Evolutionary conservation across 1,140 invertebrate genomes (phyloP), one percentile per base, ranked within the genome.

Genomic region (Episyrphus balteatus): DNA sequence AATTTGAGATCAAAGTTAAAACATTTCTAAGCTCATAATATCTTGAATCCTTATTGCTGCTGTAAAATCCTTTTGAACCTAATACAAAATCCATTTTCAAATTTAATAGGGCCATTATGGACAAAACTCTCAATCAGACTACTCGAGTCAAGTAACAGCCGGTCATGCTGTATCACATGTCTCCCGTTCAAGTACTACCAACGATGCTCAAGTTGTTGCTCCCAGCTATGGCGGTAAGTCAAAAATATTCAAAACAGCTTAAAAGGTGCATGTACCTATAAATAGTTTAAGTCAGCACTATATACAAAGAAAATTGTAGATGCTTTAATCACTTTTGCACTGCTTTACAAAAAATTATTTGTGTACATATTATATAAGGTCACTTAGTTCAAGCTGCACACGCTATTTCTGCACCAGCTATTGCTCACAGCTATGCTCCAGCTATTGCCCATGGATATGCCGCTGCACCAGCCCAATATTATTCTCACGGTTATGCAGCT

Each of bases 161-260:
- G 69, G 74, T 5, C 72, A 74, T 51, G 75, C 74, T 17, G 70
- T 66, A 45, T 75, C 75, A 2, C 70, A 71, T 34, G 73, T 74
- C 11, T 69, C 64, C 55, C 74, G 74, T 48, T 69, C 70, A 14
- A 73, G 72, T 44, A 62, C 69, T 31, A 75, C 68, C 62, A 75
- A 75, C 54, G 73, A 75, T 46, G 72, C 62, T 10, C 43, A 54
- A 49, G 59, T 7, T 47, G 59, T 52, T 41, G 58, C 58, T 11
- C 58, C 67, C 6, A 49, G 21, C 17, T 31, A 31, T 31, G 19
- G 21, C 5, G 40, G 40, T 42, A 37, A 37, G 36, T 37, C 6
- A 5, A 37, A 5, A 37, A n/a, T 17, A 37, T 37, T 5, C 36
- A 3, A 26, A 26, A 26, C 3, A 5, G 21, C 8, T 5, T 26